Evolutionary conservation across 2,888 invertebrate genomes (phyloP), one percentile per base, ranked within the genome.

Genomic region (Ormyrus nitidulus): DNA sequence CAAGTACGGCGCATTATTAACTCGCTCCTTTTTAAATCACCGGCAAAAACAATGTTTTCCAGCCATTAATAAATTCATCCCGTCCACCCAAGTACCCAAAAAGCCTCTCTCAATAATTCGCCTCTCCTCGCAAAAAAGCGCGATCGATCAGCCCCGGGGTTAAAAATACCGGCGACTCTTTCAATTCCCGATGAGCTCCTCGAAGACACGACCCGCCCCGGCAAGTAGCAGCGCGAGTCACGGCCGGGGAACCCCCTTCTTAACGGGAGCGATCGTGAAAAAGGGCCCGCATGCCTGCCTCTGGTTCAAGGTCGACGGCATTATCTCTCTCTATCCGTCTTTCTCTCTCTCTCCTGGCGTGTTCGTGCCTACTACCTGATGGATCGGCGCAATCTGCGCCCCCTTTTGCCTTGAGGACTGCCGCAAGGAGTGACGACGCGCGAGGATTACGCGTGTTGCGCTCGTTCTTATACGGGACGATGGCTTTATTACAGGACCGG

Each of bases 391-490:
- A 64, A 70, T 64, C 62, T 51, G 34, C 71, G 58, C 66, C 6
- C 66, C 9, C 51, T 46, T 10, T 13, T 10, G 9, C 0, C 51
- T 49, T n/a, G 49, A 44, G 11, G 34, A n/a, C 11, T 51, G 2
- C 9, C 48, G 46, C n/a, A 5, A 48, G 19, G n/a, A 11, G 48
- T 8, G 34, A 58, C 3, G 10, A 44, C 59, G 61, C 48, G 19
- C 6, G 49, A 61, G 72, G 71, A 78, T 79, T 64, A 62, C 77
- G 81, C 62, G 54, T 81, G 79, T 83, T 71, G 70, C 34, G 34
- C 79, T 75, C 83, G 84, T 82, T 85, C 84, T 19, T 19, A 19
- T 81, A 76, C 84, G 34, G 48, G 46, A 58, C 49, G 64, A 56
- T 64, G 34, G 34, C 34, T 34, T 34, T 34, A 34, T 34, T 34